These are phyloP conservation scores for Chiridota heheva DNA, from an alignment of 35 echinoderm and acorn worm genomes.

Conservation along the genomic window DNA sequence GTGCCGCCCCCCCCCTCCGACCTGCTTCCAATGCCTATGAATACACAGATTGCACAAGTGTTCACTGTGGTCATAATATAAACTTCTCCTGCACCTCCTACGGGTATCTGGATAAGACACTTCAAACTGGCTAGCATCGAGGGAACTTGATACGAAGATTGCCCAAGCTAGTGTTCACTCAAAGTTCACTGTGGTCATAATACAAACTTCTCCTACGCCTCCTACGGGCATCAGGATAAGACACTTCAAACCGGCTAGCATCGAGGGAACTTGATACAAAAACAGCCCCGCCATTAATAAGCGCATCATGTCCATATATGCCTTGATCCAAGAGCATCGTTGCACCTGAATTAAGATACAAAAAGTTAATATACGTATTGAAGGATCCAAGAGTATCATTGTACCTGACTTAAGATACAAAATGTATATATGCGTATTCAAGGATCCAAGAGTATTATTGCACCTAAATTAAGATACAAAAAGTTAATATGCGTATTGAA, in stretches of 20 bases:
- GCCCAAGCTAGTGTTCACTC: too few species aligned
- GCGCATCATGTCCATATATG: conserved; percentile 76
- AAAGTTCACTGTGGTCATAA: conserved; percentile 22
- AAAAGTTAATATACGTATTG: neutral
- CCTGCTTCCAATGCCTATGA: too few species aligned
- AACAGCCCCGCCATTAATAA: conserved; percentile 58
- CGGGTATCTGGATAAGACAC: conserved; percentile 80
- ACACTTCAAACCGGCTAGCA: conserved; percentile 74
- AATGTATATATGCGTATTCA: too few species aligned
- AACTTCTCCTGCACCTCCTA: conserved; percentile 42
- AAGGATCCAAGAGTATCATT: too few species aligned
- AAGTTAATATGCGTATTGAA: too few species aligned
- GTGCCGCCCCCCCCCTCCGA: too few species aligned
- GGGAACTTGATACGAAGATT: conserved; percentile 67
- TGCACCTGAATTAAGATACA: conserved; percentile 51
- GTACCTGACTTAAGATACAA: too few species aligned
- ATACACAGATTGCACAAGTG: too few species aligned
- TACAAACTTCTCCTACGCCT: conserved; percentile 31
- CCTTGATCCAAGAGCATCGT: conserved; percentile 78
- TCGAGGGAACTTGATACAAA: conserved; percentile 84
- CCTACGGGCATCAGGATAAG: conserved; percentile 73
- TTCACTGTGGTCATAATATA: conserved; percentile 7
- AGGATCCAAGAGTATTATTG: too few species aligned
- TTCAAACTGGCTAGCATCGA: conserved; percentile 78
- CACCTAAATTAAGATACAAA: too few species aligned